Base-by-base conservation (phyloP, 2,113 vertebrate species). In the Tenebrosternarchus preto region DNA sequence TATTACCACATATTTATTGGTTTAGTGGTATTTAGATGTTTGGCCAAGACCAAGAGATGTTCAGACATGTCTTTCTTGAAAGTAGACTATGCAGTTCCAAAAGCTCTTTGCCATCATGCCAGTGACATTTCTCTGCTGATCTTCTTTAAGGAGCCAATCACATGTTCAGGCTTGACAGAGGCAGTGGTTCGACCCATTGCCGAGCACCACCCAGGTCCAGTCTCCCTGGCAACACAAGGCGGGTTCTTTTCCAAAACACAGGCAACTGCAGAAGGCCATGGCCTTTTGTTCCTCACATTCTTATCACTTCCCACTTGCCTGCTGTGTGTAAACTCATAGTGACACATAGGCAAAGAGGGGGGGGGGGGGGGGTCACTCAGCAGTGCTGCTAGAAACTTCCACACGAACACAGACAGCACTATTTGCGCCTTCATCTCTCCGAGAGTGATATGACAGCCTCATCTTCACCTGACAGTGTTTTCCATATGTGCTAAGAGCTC, bases 251-350 rank as follows among this genome's bases (percentile, higher is more conserved):
- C 68, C 50, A 50, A n/a, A 53, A 24, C n/a, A 33, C 70, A 24
- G 9, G 43, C 19, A 60, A 84, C 73, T 46, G 20, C 73, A 83
- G 78, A 84, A 80, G 86, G 71, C 67, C 63, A 5, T 20, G 86
- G 83, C 88, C 87, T 87, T 89, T 87, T 82, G 39, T 80, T 82
- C 22, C 68, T 72, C 22, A 31, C n/a, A 33, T 87, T 88, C 25
- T 61, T 77, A 53, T 50, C 67, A 79, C 81, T 39, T 46, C 57
- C 61, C 55, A 50, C 78, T 76, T 43, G 33, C 60, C 29, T 74
- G 57, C 15, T n/a, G 43, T 29, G 43, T 16, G 36, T 60, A 61
- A 57, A 60, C 39, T 17, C 20, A 43, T 57, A 29, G 20, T 55
- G 20, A 24, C 50, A 46, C 5, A 55, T 31, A 64, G 25, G 55